These are phyloP conservation scores for Myotis planiceps DNA, from an alignment of 2,797 vertebrate genomes.

Conservation along the genomic window DNA sequence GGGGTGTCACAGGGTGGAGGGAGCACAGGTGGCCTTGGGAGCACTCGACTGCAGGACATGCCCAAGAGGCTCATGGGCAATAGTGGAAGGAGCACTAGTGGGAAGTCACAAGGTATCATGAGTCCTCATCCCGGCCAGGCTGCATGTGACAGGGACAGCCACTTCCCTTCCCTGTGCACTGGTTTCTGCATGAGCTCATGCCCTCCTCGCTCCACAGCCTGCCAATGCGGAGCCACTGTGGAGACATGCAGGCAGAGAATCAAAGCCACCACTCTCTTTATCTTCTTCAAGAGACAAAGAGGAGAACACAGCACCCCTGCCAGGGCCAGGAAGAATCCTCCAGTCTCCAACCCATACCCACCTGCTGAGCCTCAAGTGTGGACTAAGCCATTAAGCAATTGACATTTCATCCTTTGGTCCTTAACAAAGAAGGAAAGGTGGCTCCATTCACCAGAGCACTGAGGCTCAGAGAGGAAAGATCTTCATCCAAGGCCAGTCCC, in stretches of 20 bases:
- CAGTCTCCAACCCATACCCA: not conserved
- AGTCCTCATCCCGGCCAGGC: not conserved
- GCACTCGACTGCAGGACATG: not conserved
- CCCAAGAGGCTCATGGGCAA: not conserved
- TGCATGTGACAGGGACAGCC: slow-evolving; percentile 36
- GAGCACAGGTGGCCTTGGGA: no score
- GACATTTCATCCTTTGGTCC: not conserved
- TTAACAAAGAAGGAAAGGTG: not conserved
- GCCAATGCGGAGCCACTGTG: not conserved
- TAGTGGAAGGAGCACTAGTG: not conserved
- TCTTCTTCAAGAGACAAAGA: not conserved
- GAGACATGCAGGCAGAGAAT: not conserved
- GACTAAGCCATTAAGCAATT: not conserved
- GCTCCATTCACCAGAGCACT: not conserved
- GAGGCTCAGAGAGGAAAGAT: not conserved
- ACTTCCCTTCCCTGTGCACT: slow-evolving; percentile 29
- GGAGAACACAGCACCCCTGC: not conserved
- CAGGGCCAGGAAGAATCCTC: not conserved
- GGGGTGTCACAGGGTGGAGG: not conserved
- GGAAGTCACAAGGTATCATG: slow-evolving; percentile 52
- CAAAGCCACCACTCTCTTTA: not conserved
- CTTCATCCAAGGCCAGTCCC: not conserved
- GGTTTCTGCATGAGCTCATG: not conserved
- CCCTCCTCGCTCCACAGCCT: not conserved
- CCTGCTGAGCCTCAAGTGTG: not conserved